A percentile compares a stretch with the other conserved stretches of the same genome.
These are phyloP conservation scores for Calidris pygmaea DNA, from an alignment of 2,113 vertebrate genomes.

Conservation along the genomic window DNA sequence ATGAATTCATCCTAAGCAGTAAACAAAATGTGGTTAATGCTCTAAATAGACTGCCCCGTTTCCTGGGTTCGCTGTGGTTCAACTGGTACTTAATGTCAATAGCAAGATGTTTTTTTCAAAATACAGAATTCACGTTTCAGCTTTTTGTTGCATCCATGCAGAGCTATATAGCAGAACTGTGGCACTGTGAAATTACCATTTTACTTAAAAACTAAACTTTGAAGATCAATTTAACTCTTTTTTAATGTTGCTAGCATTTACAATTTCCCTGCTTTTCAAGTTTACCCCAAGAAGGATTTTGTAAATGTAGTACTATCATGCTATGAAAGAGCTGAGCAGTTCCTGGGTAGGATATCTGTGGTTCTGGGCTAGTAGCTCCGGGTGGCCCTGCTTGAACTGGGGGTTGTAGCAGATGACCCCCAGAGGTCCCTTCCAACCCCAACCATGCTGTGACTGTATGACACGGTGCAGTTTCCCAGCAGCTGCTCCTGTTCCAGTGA, in stretches of 20 bases:
- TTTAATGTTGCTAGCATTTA: not conserved
- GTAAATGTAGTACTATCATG: not conserved
- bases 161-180: not conserved
- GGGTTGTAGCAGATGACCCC: not conserved
- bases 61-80: slow-evolving; percentile 9
- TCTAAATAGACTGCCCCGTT: slow-evolving; percentile 59
- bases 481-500: not conserved
- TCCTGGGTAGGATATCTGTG: not conserved
- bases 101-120: not conserved
- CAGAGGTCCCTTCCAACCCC: not conserved
- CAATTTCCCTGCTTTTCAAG: not conserved
- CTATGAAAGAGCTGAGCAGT: not conserved
- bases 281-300: not conserved
- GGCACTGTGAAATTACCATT: not conserved
- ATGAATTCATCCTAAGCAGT: slow-evolving; percentile 68
- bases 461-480: not conserved
- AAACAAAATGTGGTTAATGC: slow-evolving; percentile 68
- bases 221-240: not conserved
- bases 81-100: slow-evolving; percentile 5
- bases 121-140: not conserved
- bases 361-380: fast-evolving
- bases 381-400: not conserved
- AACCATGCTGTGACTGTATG: not conserved
- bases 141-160: not conserved
- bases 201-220: not conserved